These are phyloP conservation scores for Mixornis gularis DNA, from an alignment of 2,113 vertebrate species.

Conservation along the genomic window DNA sequence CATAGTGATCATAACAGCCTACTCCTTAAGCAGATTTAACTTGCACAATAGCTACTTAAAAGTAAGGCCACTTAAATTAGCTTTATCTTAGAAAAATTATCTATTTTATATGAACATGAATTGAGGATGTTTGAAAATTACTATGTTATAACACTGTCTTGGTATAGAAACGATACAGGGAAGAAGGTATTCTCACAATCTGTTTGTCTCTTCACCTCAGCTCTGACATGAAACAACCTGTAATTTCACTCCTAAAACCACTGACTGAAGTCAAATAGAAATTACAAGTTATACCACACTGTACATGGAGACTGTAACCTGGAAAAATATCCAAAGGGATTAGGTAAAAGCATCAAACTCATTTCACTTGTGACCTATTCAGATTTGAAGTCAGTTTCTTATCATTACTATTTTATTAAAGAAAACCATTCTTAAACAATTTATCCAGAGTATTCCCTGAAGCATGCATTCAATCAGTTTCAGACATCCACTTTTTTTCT, in stretches of 20 bases:
- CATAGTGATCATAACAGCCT: not conserved
- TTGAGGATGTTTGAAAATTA: not conserved
- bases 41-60: not conserved
- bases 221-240: not conserved
- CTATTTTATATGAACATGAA: not conserved
- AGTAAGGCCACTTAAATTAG: not conserved
- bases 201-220: not conserved
- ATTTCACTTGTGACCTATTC: constrained; percentile 66
- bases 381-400: constrained; percentile 58
- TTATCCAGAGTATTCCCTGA: constrained; percentile 43
- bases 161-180: not conserved
- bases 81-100: not conserved
- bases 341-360: constrained; percentile 55
- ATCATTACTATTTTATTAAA: constrained; percentile 67
- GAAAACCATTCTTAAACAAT: constrained; percentile 66
- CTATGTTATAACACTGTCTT: not conserved
- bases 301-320: not conserved
- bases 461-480: constrained; percentile 50
- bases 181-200: not conserved
- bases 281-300: constrained; percentile 34
- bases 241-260: constrained; percentile 54
- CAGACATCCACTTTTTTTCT: constrained; percentile 3
- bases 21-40: not conserved
- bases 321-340: constrained; percentile 39
- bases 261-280: constrained; percentile 35